phyloP scores from a whole-genome alignment of 2,113 vertebrate species.

The Vimba vimba region DNA sequence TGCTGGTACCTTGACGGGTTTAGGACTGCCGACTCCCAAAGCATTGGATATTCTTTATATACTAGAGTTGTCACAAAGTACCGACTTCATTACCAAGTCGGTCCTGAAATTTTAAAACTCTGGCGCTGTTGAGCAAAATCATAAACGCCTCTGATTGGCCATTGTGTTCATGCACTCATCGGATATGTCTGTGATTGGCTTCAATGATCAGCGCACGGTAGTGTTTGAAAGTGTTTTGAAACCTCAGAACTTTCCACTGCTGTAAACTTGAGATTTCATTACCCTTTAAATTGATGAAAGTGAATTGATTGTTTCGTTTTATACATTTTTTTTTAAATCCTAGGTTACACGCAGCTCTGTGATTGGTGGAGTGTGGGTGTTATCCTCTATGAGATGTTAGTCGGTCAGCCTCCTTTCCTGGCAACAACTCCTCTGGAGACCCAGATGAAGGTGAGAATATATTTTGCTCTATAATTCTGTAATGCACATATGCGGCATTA shows the following conservation, averaged over 20 bases:
- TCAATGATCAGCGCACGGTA: too few relatives aligned
- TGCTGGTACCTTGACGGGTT: too few relatives aligned
- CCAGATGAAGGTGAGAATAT: constrained; percentile 90
- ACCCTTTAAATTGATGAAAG: background rate
- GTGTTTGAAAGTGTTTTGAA: too few relatives aligned
- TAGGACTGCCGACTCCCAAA: too few relatives aligned
- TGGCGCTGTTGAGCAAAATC: too few relatives aligned
- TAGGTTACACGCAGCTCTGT: constrained; percentile 94
- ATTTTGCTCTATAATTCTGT: background rate
- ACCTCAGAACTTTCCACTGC: background rate
- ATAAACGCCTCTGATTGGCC: too few relatives aligned
- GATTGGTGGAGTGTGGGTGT: constrained; percentile 99
- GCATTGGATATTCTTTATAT: too few relatives aligned
- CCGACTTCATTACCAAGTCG: too few relatives aligned
- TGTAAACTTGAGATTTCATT: background rate
- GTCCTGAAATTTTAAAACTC: too few relatives aligned
- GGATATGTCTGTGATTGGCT: too few relatives aligned
- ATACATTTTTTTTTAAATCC: background rate
- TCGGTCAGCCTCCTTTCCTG: constrained; percentile 97
- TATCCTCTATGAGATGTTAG: constrained; percentile 98
- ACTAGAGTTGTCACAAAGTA: too few relatives aligned
- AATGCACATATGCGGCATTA: background rate
- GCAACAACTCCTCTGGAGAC: constrained; percentile 96
- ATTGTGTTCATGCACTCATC: too few relatives aligned
- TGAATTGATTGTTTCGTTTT: background rate